A percentile compares a stretch with the other conserved stretches of the same genome.
phyloP scores from a whole-genome alignment of 2,888 invertebrate genomes.

The Metalampra italica region DNA sequence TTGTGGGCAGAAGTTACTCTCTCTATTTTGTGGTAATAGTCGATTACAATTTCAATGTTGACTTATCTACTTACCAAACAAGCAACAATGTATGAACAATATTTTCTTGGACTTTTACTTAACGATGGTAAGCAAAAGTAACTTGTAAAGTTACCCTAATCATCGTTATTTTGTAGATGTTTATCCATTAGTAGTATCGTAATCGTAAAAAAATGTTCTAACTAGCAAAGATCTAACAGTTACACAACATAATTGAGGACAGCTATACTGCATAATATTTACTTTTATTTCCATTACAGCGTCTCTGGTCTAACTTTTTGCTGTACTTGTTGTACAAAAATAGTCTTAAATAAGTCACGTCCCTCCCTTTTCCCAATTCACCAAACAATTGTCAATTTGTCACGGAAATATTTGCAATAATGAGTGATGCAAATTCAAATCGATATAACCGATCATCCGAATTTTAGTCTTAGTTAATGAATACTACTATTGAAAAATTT shows the following conservation, averaged over 20 bases:
- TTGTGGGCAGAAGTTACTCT: slow-evolving; percentile 6
- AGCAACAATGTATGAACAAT: too few species aligned
- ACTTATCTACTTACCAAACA: too few species aligned
- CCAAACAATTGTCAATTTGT: slow-evolving; percentile 1
- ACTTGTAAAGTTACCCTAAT: too few species aligned
- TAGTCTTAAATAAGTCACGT: slow-evolving; percentile 2
- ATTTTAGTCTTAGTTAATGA: neutral
- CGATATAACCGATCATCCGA: neutral
- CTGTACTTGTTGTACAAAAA: neutral
- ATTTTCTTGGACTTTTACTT: too few species aligned
- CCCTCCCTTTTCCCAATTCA: slow-evolving; percentile 2
- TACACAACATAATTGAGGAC: slow-evolving; percentile 11
- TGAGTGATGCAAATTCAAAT: neutral
- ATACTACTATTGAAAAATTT: too few species aligned
- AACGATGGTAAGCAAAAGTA: too few species aligned
- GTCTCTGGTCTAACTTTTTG: neutral
- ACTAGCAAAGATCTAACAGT: too few species aligned
- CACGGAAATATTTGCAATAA: slow-evolving; percentile 5
- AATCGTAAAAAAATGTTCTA: too few species aligned
- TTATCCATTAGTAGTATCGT: too few species aligned
- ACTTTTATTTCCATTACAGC: neutral
- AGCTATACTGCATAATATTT: slow-evolving; percentile 1
- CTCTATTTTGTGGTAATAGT: neutral
- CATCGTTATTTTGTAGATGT: too few species aligned
- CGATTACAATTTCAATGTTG: neutral